A percentile compares a stretch with the other conserved stretches of the same genome.
These are phyloP conservation scores for Rhabdophis nuchalis DNA, from an alignment of 2,797 vertebrate species.

Conservation along the genomic window DNA sequence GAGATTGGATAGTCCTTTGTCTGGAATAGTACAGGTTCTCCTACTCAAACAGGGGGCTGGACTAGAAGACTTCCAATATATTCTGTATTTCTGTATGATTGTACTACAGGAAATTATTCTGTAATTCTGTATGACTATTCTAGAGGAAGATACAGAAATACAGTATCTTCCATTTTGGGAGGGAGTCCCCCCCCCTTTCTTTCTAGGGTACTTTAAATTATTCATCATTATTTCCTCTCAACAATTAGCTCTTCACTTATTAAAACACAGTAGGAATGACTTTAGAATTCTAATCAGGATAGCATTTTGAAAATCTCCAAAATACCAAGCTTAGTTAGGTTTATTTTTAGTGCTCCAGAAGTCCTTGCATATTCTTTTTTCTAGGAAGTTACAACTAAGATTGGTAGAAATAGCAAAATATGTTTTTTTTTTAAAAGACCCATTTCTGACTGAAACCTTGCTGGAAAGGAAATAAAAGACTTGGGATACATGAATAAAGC, in stretches of 20 bases:
- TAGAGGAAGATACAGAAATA: not conserved
- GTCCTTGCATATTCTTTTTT: conserved; percentile 27
- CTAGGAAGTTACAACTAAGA: conserved; percentile 52
- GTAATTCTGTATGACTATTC: not conserved
- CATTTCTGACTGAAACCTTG: conserved; percentile 50
- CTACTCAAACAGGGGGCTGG: not conserved
- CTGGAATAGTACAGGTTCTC: not conserved
- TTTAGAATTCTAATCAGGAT: conserved; percentile 59
- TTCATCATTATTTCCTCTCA: conserved; percentile 62
- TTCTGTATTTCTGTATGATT: not conserved
- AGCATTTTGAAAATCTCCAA: conserved; percentile 58
- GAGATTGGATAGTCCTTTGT: not conserved
- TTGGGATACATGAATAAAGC: conserved; percentile 26
- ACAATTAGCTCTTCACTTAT: conserved; percentile 58
- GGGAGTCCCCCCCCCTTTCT: conserved; percentile 53
- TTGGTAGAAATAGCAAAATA: conserved; percentile 41
- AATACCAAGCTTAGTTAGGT: conserved; percentile 49
- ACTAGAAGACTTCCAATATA: not conserved
- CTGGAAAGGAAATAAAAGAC: conserved; percentile 42
- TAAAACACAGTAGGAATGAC: conserved; percentile 59
- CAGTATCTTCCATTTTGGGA: conserved; percentile 49
- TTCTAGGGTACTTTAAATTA: conserved; percentile 59
- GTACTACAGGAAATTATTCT: not conserved
- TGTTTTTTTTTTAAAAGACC: conserved; percentile 31
- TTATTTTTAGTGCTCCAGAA: conserved; percentile 53